A percentile compares a stretch with the other conserved stretches of the same genome.
Conservation (phyloP, 2,797 vertebrate genomes). For the Oreonectes daqikongensis region DNA sequence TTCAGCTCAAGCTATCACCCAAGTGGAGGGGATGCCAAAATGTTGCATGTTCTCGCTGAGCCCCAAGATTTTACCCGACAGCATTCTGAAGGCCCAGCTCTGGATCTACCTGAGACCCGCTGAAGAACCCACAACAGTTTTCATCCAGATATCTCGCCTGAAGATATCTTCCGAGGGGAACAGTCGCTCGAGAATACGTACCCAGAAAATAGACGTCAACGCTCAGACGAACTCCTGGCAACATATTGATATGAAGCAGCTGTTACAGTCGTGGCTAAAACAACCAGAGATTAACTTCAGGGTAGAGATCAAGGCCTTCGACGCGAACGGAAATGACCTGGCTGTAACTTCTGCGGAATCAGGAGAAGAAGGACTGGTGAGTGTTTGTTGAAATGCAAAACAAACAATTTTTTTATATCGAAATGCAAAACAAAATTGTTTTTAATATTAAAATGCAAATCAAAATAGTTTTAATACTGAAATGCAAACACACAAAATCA, state of each 20-base stretch:
- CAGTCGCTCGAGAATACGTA: slow-evolving; percentile 82
- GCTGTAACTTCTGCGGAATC: slow-evolving; percentile 83
- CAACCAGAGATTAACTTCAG: slow-evolving; percentile 87
- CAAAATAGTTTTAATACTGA: too few species aligned
- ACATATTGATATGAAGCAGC: slow-evolving; percentile 87
- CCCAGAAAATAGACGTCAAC: slow-evolving; percentile 84
- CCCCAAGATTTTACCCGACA: slow-evolving; percentile 91
- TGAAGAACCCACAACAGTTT: slow-evolving; percentile 81
- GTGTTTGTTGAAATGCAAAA: slow-evolving; percentile 51
- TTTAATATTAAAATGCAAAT: too few species aligned
- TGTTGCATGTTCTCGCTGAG: slow-evolving; percentile 96
- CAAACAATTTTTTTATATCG: neutral
- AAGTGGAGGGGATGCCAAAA: slow-evolving; percentile 82
- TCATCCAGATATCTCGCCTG: slow-evolving; percentile 86
- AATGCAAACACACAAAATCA: too few species aligned
- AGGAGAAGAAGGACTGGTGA: slow-evolving; percentile 87
- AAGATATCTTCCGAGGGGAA: slow-evolving; percentile 80
- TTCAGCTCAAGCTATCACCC: slow-evolving; percentile 76
- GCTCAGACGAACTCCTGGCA: slow-evolving; percentile 87
- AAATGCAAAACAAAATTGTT: too few species aligned
- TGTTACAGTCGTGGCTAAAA: slow-evolving; percentile 87
- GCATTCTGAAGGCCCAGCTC: slow-evolving; percentile 88
- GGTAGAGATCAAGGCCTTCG: slow-evolving; percentile 88
- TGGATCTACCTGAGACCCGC: slow-evolving; percentile 87
- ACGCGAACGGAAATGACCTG: slow-evolving; percentile 82